Percentiles rank a stretch among this genome's conserved stretches.
Evolutionary conservation across 1,140 invertebrate species (phyloP).

Genomic region (Brachionus koreanus): DNA sequence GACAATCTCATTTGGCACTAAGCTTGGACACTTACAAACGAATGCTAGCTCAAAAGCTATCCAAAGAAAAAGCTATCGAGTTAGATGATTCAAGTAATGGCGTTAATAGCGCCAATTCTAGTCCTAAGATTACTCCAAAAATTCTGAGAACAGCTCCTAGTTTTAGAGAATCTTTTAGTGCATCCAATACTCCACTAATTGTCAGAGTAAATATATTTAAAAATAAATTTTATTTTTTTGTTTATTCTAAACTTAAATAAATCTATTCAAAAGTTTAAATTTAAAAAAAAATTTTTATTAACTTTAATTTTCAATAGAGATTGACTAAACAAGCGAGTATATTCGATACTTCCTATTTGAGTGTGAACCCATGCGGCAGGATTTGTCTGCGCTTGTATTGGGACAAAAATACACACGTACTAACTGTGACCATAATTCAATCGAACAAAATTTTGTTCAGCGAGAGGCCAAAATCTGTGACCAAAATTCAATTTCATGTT

Average conservation of each 20-base stretch:
- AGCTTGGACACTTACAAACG: conserved; percentile 1
- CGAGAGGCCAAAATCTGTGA: neutral
- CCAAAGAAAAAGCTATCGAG: conserved; percentile 27
- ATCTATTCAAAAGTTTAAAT: neutral
- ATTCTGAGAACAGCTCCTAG: conserved; percentile 3
- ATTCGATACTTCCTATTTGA: neutral
- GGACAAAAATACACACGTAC: conserved; percentile 22
- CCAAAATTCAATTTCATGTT: conserved; percentile 39
- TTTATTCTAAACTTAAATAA: neutral
- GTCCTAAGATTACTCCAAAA: neutral
- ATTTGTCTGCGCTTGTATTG: conserved; percentile 7
- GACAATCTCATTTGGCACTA: conserved; percentile 1
- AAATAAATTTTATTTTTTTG: neutral
- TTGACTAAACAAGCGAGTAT: conserved; percentile 1
- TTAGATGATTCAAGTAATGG: conserved; percentile 8
- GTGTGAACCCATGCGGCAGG: neutral
- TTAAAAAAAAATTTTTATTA: neutral
- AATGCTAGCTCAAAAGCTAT: neutral
- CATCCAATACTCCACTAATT: neutral
- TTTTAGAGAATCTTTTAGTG: conserved; percentile 14
- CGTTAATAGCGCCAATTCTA: neutral
- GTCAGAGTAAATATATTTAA: neutral
- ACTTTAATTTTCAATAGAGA: neutral
- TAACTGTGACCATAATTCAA: conserved; percentile 33
- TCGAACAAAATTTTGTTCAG: neutral